phyloP scores from a whole-genome alignment of 2,113 vertebrate species.

The Theropithecus gelada region DNA sequence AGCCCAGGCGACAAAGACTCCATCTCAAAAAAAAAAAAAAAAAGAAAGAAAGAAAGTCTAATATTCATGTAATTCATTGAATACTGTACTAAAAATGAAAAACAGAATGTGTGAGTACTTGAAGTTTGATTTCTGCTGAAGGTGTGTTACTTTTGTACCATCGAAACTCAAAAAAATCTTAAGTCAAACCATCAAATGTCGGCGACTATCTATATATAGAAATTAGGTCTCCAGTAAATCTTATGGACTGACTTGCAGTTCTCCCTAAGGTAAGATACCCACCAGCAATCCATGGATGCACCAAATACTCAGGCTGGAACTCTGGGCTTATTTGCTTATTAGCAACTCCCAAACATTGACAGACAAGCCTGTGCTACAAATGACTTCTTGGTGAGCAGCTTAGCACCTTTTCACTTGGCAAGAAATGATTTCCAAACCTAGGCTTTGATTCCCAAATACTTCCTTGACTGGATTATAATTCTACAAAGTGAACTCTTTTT shows the following conservation, averaged over 20 bases:
- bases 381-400: conserved; percentile 39
- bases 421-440: conserved; percentile 51
- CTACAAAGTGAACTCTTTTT: neutral
- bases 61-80: neutral
- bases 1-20: no score
- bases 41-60: no score
- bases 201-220: neutral
- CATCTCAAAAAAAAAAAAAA: no score
- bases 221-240: neutral
- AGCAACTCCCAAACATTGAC: conserved; percentile 21
- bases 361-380: neutral
- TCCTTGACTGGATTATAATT: conserved; percentile 30
- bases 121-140: neutral
- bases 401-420: conserved; percentile 55
- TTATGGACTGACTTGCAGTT: neutral
- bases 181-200: neutral
- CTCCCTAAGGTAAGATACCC: neutral
- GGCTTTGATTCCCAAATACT: conserved; percentile 46
- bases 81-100: neutral
- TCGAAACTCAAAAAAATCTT: neutral
- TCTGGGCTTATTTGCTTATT: conserved; percentile 50
- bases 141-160: neutral
- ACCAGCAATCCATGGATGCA: neutral
- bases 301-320: neutral
- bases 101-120: neutral